phyloP scores from a whole-genome alignment of 2,888 invertebrate species.

The Agelastica alni region DNA sequence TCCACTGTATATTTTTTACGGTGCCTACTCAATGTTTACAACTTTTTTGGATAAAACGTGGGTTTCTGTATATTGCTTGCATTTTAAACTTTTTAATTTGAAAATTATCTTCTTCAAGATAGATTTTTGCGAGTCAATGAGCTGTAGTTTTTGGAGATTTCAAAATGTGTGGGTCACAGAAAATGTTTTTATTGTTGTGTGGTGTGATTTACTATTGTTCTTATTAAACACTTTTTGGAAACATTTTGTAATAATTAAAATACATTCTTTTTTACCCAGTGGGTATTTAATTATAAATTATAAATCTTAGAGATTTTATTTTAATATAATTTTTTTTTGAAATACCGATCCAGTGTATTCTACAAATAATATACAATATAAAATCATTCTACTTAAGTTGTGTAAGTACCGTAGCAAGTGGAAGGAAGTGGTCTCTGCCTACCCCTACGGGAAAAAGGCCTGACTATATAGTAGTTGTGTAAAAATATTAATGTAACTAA shows the following conservation, averaged over 20 bases:
- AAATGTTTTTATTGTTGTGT: slow-evolving; percentile 7
- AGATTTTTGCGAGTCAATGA: slow-evolving; percentile 2
- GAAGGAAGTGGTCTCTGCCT: too few species aligned
- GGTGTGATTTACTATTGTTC: slow-evolving; percentile 2
- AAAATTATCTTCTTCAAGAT: background rate
- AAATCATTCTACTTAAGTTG: too few species aligned
- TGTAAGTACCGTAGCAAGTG: too few species aligned
- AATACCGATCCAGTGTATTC: background rate
- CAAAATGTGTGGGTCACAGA: slow-evolving; percentile 10
- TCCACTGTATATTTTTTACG: background rate
- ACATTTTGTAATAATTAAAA: too few species aligned
- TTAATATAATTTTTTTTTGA: too few species aligned
- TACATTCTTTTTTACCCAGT: too few species aligned
- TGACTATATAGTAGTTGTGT: too few species aligned
- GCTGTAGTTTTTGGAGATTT: slow-evolving; percentile 4
- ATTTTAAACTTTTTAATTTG: slow-evolving; percentile 26
- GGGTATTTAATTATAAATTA: too few species aligned
- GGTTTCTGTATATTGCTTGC: slow-evolving; percentile 23
- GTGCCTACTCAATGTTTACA: background rate
- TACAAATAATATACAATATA: too few species aligned
- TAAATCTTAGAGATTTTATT: too few species aligned
- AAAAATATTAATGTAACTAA: too few species aligned
- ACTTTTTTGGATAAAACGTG: slow-evolving; percentile 34
- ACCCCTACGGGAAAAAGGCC: too few species aligned
- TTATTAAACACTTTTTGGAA: background rate